These are phyloP conservation scores for Ferdinandea cuprea DNA, from an alignment of 2,888 invertebrate species.

Conservation along the genomic window DNA sequence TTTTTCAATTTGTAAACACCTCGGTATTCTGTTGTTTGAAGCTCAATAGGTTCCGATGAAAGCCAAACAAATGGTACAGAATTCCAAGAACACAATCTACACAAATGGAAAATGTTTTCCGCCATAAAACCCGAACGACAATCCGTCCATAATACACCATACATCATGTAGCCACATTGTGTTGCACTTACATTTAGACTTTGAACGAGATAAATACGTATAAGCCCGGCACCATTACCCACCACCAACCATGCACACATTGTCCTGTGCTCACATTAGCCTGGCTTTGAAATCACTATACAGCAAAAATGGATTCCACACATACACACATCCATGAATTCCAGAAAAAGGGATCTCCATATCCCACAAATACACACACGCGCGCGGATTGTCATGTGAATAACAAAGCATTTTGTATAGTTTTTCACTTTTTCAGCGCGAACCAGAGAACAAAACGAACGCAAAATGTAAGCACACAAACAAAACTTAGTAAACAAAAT, in stretches of 20 bases:
- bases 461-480: conserved; percentile 59
- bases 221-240: conserved; percentile 8
- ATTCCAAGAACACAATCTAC: conserved; percentile 29
- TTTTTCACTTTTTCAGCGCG: conserved; percentile 58
- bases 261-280: conserved; percentile 58
- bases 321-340: not conserved
- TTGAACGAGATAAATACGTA: conserved; percentile 58
- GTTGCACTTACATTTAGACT: conserved; percentile 63
- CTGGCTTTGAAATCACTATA: conserved; percentile 52
- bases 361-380: conserved; percentile 44
- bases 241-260: conserved; percentile 19
- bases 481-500: conserved; percentile 63
- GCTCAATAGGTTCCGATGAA: conserved; percentile 71
- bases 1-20: conserved; percentile 58
- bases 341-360: conserved; percentile 39
- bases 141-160: conserved; percentile 60
- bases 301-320: conserved; percentile 47
- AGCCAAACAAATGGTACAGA: conserved; percentile 60
- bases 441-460: conserved; percentile 40
- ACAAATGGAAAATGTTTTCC: conserved; percentile 46
- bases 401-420: conserved; percentile 57
- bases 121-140: conserved; percentile 64
- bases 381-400: conserved; percentile 57
- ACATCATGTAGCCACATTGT: conserved; percentile 67
- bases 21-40: conserved; percentile 59